Conservation (phyloP, 2,797 vertebrate genomes). For the Acomys russatus region DNA sequence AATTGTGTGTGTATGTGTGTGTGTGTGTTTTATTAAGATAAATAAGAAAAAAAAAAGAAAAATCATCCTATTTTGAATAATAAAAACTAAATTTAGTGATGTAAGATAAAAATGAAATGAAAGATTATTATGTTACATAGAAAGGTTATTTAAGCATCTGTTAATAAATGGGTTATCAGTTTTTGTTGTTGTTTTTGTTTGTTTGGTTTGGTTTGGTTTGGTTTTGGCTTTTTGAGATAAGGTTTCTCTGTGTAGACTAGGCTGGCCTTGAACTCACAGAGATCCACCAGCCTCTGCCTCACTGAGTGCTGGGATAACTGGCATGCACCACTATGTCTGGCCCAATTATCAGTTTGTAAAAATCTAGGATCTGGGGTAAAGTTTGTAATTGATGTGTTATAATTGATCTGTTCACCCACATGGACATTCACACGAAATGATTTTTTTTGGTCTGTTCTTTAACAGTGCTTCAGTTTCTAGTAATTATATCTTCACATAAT, state of each 20-base stretch:
- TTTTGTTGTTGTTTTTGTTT: background rate
- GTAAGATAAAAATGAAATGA: slow-evolving; percentile 3
- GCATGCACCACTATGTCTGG: no score
- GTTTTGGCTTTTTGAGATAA: no score
- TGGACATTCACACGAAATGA: slow-evolving; percentile 35
- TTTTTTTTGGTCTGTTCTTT: slow-evolving; percentile 40
- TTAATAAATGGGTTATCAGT: slow-evolving; percentile 33
- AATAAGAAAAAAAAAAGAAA: slow-evolving; percentile 34
- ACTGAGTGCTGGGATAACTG: no score
- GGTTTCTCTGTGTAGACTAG: no score
- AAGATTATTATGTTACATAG: slow-evolving; percentile 36
- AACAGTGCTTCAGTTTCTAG: slow-evolving; percentile 19
- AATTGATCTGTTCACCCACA: no score
- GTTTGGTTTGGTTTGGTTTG: background rate
- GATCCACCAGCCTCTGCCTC: no score
- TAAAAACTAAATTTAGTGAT: background rate
- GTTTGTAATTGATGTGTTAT: slow-evolving; percentile 13
- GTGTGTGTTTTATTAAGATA: background rate
- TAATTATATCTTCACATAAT: slow-evolving; percentile 1
- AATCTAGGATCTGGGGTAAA: slow-evolving; percentile 4
- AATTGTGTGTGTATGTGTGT: background rate
- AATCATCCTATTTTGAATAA: slow-evolving; percentile 10
- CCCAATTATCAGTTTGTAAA: background rate
- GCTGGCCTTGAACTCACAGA: no score
- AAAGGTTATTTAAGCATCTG: slow-evolving; percentile 16